Base-by-base conservation (phyloP, 2,888 invertebrate genomes). In the Drosophila birchii region DNA sequence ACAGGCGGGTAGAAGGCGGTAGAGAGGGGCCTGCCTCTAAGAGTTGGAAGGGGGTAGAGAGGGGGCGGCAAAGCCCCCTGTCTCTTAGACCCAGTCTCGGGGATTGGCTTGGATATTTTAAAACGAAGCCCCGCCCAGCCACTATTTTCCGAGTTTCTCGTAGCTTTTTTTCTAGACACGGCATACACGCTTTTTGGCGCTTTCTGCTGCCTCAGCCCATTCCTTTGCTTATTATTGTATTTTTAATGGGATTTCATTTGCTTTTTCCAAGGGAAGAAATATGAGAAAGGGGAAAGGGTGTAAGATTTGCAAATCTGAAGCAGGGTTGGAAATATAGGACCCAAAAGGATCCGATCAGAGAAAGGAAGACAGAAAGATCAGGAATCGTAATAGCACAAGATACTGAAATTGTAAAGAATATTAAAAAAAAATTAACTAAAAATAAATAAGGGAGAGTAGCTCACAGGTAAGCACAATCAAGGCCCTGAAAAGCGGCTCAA, bases 311-410 rank as follows among this genome's bases (percentile, higher is more conserved):
- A 95, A 51, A 97, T 94, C 91, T 98, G 98, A 72, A 98, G 96
- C 16, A 97, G 93, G 1, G 98, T 96, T 0, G 98, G 98, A 91
- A 98, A 97, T 89, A 98, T 97, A 2, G 98, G 94, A 5, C 98
- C 98, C 64, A 98, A 14, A 98, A 96, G 26, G 98, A 98, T 26
- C 98, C 98, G 0, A 98, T 97, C 44, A 98, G 93, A 0, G 98
- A 97, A 61, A 98, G 98, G 90, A 98, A 97, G 1, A 97, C 95
- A 1, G 97, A 97, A 16, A 98, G 93, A 87, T 98, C 95, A 0
- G 98, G 98, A 60, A 98, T 96, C 18, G 96, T 95, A 57, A 97
- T 95, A 9, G 98, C 98, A 75, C 96, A 94, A 38, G 94, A 93
- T 59, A 98, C 96, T 97, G 94, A 8, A 51, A n/a, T 32, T 18